Conservation (phyloP, 2,888 invertebrate genomes). For the Acrobeloides nanus region DNA sequence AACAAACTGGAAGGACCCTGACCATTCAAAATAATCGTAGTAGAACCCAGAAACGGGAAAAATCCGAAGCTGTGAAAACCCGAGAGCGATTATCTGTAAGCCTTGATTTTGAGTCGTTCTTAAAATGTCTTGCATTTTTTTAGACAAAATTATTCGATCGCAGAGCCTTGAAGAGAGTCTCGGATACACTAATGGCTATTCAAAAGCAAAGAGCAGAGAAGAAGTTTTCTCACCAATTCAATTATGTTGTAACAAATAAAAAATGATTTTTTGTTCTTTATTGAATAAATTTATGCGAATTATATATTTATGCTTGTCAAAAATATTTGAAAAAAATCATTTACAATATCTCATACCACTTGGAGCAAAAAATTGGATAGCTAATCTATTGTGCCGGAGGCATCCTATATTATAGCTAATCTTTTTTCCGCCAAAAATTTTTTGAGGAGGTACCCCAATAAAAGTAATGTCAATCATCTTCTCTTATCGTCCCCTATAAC, state of each 20-base stretch:
- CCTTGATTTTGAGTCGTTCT: neutral
- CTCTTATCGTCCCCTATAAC: too few relatives aligned
- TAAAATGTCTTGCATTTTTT: slow-evolving; percentile 5
- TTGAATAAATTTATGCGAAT: too few relatives aligned
- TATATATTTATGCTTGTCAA: too few relatives aligned
- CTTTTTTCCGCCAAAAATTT: too few relatives aligned
- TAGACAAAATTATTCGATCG: slow-evolving; percentile 45
- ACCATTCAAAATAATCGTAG: neutral
- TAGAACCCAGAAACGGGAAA: slow-evolving; percentile 19
- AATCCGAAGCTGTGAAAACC: slow-evolving; percentile 18
- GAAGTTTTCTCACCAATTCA: slow-evolving; percentile 24
- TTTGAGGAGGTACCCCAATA: too few relatives aligned
- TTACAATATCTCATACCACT: too few relatives aligned
- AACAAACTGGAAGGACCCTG: slow-evolving; percentile 15
- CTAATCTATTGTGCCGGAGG: too few relatives aligned
- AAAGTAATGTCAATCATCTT: too few relatives aligned
- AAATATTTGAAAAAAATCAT: too few relatives aligned
- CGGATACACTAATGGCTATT: slow-evolving; percentile 35
- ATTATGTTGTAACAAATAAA: slow-evolving; percentile 19
- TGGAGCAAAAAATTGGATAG: too few relatives aligned
- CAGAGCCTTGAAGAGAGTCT: slow-evolving; percentile 34
- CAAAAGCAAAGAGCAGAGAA: slow-evolving; percentile 22
- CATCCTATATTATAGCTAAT: too few relatives aligned
- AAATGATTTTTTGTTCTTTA: too few relatives aligned
- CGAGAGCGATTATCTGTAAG: slow-evolving; percentile 24